Evolutionary conservation across 1,140 invertebrate genomes (phyloP), one percentile per base, ranked within the genome.

Genomic region (Zaprionus nigranus): DNA sequence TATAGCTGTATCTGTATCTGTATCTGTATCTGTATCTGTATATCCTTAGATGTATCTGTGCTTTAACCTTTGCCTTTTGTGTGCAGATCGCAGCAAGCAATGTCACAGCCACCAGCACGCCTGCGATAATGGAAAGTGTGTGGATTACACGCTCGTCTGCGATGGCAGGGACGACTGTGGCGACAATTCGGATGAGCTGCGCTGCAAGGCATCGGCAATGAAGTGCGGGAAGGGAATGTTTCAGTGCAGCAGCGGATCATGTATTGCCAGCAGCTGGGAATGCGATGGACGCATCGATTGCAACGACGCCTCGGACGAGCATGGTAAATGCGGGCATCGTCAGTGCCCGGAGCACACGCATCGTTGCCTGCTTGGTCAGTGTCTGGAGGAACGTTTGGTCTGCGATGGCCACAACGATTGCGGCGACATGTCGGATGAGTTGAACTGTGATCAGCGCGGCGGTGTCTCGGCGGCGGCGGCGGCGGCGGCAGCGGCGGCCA

Each of bases 91-190:
- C 17, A 70, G 56, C 0, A 54, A 82, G 93, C 38, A 92, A 93
- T 90, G 96, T 30, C 92, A 92, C 30, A 13, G 20, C 12, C 80
- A 91, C 20, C 96, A 98, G 93, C 98, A 96, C 86, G 96, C 96
- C 68, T 99, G 99, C 93, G 95, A 96, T 26, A 99, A 99, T 93
- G 96, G 96, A 93, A 93, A 83, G 95, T 96, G 96, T 72, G 94
- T 96, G 54, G 94, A 93, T 3, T 82, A 86, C 0, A 91, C 94
- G 22, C 95, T 94, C 94, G 81, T 93, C 24, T 97, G 96, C 86
- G 96, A 97, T 78, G 94, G 94, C 0, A 46, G 46, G 0, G 90
- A 94, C 59, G 96, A 97, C 79, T 97, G 96, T 81, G 80, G 80
- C 0, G 96, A 96, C 88, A 93, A 93, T 11, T 95, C 94, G 46